Evolutionary conservation across 2,797 vertebrate genomes (phyloP), one percentile per base, ranked within the genome.

Genomic region (Vultur gryphus): DNA sequence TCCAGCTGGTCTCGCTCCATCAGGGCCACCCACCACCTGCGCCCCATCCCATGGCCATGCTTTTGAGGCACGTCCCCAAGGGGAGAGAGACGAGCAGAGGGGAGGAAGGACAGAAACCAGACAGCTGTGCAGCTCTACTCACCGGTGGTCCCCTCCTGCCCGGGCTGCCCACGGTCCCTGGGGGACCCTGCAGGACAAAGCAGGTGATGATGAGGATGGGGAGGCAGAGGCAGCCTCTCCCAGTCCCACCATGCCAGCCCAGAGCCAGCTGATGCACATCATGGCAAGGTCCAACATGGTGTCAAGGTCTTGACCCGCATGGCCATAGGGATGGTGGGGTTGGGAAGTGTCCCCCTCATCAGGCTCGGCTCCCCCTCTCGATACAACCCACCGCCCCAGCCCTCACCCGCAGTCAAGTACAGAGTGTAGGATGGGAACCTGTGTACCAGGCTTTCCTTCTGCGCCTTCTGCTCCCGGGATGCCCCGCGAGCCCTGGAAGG

Each of bases 391-490:
- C 31, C 14, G 0, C 2, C 15, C 69, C 89, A 80, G 58, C 67
- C 84, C 58, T 49, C 3, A 1, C 37, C 92, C 71, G 2, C 64
- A n/a, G 82, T 14, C 88, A 97, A 97, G 93, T 92, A 98, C n/a
- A 90, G 95, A 97, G 98, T 91, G 98, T 98, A 98, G 98, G 98
- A 99, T 98, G 99, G 99, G 99, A 99, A 99, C 99, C 99, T 99
- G 99, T 99, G 98, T 99, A 99, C 99, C 99, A 98, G 99, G 99
- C 99, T 99, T 99, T 99, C 99, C 99, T 99, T 99, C 99, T 97
- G 98, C 55, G 90, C 99, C 99, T 96, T 97, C 97, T 70, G 95
- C 96, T 98, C 99, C 99, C 3, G 96, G 98, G 92, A 96, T 66
- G 44, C 99, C 99, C 57, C 93, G 97, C 10, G 96, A 98, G 97